Conservation (phyloP, 92 coral and sea anemone species). For the Hydrozoanthus gracilis region DNA sequence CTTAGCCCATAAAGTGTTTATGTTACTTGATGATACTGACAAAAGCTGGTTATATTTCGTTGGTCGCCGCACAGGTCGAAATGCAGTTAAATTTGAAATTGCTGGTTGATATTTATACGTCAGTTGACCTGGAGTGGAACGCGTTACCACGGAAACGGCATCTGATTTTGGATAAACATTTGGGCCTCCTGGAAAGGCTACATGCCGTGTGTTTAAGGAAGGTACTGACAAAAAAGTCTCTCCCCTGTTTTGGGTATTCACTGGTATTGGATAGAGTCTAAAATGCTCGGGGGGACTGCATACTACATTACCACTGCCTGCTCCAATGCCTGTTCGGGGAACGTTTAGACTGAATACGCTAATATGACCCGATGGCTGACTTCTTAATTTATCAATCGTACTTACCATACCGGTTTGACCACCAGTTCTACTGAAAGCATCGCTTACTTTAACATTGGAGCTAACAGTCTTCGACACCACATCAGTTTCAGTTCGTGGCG, state of each 20-base stretch:
- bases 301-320: not conserved
- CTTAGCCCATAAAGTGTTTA: constrained; percentile 8
- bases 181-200: constrained; percentile 6
- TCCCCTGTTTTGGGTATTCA: constrained; percentile 28
- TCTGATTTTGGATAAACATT: not conserved
- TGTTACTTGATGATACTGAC: not conserved
- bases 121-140: not conserved
- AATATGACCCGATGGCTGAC: not conserved
- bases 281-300: not conserved
- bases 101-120: constrained; percentile 32
- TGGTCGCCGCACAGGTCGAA: constrained; percentile 35
- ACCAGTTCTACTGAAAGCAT: not conserved
- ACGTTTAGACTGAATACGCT: not conserved
- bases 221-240: constrained; percentile 17
- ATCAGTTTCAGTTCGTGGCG: constrained; percentile 7
- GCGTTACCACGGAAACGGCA: not conserved
- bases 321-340: not conserved
- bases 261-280: constrained; percentile 1
- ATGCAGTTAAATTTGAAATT: constrained; percentile 30
- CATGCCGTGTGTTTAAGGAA: constrained; percentile 30
- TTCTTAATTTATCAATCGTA: not conserved
- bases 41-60: not conserved
- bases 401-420: not conserved
- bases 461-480: not conserved
- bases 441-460: constrained; percentile 1